Conservation (phyloP, 2,888 invertebrate genomes). For the Stictocephala bisonia region DNA sequence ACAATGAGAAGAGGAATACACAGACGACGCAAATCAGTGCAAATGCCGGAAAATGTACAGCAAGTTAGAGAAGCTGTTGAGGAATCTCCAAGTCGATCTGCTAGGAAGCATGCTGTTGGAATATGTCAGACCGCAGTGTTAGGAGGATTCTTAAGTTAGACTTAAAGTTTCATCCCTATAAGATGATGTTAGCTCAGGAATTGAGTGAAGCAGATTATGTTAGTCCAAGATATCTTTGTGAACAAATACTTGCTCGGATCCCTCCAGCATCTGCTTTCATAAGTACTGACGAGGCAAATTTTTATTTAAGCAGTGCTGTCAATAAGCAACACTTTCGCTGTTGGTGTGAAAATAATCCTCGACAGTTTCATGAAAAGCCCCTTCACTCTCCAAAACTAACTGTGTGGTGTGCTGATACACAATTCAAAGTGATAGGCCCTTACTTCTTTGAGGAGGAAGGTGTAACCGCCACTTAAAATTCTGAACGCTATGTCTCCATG, state of each 20-base stretch:
- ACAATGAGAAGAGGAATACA: not conserved
- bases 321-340: not conserved
- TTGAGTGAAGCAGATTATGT: not conserved
- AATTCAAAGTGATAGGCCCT: not conserved
- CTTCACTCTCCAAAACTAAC: not conserved
- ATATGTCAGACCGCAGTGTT: not conserved
- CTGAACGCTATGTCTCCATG: not conserved
- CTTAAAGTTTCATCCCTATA: not conserved
- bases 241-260: not conserved
- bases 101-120: not conserved
- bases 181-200: not conserved
- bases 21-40: not conserved
- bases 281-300: not conserved
- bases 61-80: not conserved
- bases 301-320: not conserved
- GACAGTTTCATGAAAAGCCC: not conserved
- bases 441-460: conserved; percentile 13
- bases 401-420: not conserved
- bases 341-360: not conserved
- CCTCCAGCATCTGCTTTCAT: not conserved
- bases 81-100: not conserved
- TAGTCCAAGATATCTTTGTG: not conserved
- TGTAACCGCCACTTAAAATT: not conserved
- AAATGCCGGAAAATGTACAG: not conserved
- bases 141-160: no score